Evolutionary conservation across 2,888 invertebrate species (phyloP), one percentile per base, ranked within the genome.

Genomic region (Sarcophaga carnaria): DNA sequence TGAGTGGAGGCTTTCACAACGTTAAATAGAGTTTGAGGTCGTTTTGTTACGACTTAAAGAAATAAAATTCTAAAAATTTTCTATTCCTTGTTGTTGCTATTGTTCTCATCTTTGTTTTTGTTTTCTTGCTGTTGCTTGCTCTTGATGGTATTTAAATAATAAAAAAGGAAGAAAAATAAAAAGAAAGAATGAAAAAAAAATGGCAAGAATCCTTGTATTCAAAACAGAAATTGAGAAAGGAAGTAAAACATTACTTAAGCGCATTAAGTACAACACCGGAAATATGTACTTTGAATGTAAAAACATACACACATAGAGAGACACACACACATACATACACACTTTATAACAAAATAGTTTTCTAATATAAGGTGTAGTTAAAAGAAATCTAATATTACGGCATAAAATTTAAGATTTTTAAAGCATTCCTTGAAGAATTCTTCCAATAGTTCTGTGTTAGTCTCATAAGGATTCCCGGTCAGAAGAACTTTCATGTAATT

Each of bases 241-340:
- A 85, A 85, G 85, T 88, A 88, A 87, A 86, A 83, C 85, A 88
- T 88, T 88, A 88, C 85, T 88, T 85, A 88, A 88, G 82, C 83
- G 72, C 83, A 86, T 88, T 88, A 88, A 81, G 85, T 82, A 72
- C 78, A 77, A 81, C 75, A 78, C 80, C 80, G 86, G 86, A 87
- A 66, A 86, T 80, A 74, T 80, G 37, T 47, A 64, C 49, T 25
- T 37, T 62, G 20, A 54, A 70, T 12, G 27, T 75, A 74, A 12
- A 54, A 17, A 54, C 54, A 49, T 1, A 49, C 49, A 54, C 17
- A 54, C 54, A 22, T 1, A 22, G 22, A 22, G 22, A 37, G 0
- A 66, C n/a, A 47, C 71, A 74, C 54, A 54, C 54, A 54, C 54
- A 3, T 17, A 1, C 5, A 17, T 14, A 3, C 14, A 54, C 4